These are phyloP conservation scores for Triplophysa rosa DNA, from an alignment of 2,113 vertebrate genomes.

Conservation along the genomic window DNA sequence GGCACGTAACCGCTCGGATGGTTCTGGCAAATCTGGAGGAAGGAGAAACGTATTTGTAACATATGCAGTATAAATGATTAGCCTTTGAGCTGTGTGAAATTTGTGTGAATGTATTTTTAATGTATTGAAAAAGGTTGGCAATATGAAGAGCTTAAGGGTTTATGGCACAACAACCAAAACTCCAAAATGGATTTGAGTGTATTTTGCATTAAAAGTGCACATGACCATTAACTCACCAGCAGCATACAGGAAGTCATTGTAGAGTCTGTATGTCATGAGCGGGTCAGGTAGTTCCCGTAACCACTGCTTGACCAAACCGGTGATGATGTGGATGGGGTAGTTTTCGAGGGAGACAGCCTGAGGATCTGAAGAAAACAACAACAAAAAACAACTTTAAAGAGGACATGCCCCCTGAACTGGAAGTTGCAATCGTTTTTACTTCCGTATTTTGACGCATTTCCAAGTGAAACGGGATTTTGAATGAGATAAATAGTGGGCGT, in stretches of 20 bases:
- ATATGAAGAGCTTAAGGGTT: too few relatives aligned
- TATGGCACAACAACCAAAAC: neutral
- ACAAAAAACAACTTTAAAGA: neutral
- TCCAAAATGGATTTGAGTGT: neutral
- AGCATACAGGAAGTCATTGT: conserved; percentile 88
- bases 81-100: neutral
- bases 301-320: conserved; percentile 93
- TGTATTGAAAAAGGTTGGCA: too few relatives aligned
- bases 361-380: conserved; percentile 74
- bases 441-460: too few relatives aligned
- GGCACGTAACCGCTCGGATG: conserved; percentile 82
- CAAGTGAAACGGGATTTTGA: too few relatives aligned
- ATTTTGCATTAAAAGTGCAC: conserved; percentile 36
- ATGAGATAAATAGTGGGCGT: too few relatives aligned
- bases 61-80: neutral
- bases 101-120: too few relatives aligned
- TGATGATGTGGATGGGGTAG: conserved; percentile 92
- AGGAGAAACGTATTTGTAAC: neutral
- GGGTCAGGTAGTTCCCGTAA: conserved; percentile 92
- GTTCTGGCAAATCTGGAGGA: conserved; percentile 84
- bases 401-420: too few relatives aligned
- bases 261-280: conserved; percentile 91
- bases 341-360: conserved; percentile 77
- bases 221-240: conserved; percentile 65
- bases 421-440: too few relatives aligned